A percentile compares a stretch with the other conserved stretches of the same genome.
Evolutionary conservation across 1,140 invertebrate species (phyloP).

Genomic region (Delia radicum): DNA sequence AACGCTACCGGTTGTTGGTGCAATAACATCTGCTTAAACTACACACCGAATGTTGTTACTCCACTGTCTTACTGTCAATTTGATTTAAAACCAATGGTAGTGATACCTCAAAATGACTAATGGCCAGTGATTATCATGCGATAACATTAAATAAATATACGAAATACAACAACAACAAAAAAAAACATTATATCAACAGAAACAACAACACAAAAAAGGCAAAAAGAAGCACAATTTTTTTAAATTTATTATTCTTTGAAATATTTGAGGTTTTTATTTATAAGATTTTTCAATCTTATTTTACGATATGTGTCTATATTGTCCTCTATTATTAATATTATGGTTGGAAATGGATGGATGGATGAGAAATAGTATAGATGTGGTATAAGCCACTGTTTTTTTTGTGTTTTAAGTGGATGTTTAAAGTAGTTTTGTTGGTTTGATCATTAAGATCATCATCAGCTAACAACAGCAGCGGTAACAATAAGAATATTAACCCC

Average conservation of each 20-base stretch:
- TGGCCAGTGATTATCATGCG: conserved; percentile 54
- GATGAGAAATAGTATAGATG: no score
- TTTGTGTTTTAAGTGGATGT: neutral
- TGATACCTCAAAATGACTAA: conserved; percentile 46
- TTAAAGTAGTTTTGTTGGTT: neutral
- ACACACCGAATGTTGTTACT: neutral
- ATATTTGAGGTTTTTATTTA: conserved; percentile 31
- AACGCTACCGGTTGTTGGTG: neutral
- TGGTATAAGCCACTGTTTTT: neutral
- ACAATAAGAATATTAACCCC: no score
- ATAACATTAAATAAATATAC: conserved; percentile 44
- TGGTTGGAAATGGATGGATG: no score
- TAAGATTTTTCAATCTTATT: neutral
- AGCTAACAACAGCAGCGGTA: neutral
- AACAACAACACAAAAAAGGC: neutral
- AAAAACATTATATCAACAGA: conserved; percentile 21
- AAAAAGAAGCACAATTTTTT: conserved; percentile 11
- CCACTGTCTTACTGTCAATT: conserved; percentile 12
- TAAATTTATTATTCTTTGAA: conserved; percentile 55
- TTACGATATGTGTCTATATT: neutral
- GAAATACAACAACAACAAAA: conserved; percentile 30
- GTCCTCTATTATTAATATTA: neutral
- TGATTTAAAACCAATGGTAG: conserved; percentile 20
- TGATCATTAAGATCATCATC: neutral
- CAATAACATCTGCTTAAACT: neutral